Conservation (phyloP, 2,888 invertebrate species). For the Margaritifera margaritifera region DNA sequence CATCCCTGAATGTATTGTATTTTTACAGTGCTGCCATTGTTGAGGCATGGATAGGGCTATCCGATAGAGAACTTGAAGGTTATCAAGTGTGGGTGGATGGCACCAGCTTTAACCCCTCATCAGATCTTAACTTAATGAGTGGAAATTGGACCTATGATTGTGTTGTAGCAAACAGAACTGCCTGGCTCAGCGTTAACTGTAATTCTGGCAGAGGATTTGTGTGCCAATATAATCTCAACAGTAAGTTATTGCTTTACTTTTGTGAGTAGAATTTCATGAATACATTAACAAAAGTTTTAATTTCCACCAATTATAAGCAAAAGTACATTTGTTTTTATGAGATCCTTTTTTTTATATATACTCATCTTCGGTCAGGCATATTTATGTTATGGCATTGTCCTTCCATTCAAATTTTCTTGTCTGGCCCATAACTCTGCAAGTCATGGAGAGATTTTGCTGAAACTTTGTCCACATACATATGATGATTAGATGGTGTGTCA, state of each 20-base stretch:
- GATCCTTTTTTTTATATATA: too few species aligned
- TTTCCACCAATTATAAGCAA: too few species aligned
- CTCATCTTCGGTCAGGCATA: too few species aligned
- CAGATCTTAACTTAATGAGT: slow-evolving; percentile 15
- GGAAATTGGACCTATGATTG: slow-evolving; percentile 29
- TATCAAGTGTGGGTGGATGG: slow-evolving; percentile 46
- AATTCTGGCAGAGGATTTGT: slow-evolving; percentile 21
- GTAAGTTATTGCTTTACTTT: slow-evolving; percentile 15
- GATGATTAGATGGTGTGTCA: too few species aligned
- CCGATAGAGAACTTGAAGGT: slow-evolving; percentile 32
- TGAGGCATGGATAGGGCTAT: slow-evolving; percentile 51
- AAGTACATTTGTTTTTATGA: too few species aligned
- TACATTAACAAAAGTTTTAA: too few species aligned
- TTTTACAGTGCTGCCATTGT: slow-evolving; percentile 14
- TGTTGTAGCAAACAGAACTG: slow-evolving; percentile 21
- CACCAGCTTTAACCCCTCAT: slow-evolving; percentile 9
- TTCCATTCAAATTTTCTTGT: too few species aligned
- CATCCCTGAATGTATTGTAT: background rate
- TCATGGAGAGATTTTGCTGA: too few species aligned
- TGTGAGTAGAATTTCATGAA: background rate
- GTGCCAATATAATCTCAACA: slow-evolving; percentile 47
- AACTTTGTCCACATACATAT: too few species aligned
- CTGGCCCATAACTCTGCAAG: too few species aligned
- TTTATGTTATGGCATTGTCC: too few species aligned
- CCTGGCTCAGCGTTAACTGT: slow-evolving; percentile 37